Base-by-base conservation (phyloP, 2,113 vertebrate species). In the Microcebus griseorufus region DNA sequence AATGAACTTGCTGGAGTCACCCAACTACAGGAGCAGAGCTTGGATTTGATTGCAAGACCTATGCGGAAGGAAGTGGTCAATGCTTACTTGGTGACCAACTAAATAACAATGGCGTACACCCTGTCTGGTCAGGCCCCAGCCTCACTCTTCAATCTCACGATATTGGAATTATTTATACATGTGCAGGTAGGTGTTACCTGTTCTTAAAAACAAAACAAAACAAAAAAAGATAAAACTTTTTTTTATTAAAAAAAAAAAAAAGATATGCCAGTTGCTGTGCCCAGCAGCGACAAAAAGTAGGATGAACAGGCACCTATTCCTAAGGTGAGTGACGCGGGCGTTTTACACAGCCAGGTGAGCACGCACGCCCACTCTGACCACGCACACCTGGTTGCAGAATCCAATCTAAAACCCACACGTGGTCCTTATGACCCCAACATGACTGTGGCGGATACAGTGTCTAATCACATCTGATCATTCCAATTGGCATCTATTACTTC, bases 81-180 rank as follows among this genome's bases (percentile, higher is more conserved):
- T 17, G 13, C 34, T 29, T 51, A 17, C 34, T 29, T 51, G 32
- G 32, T 53, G 64, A 53, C 5, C 34, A 4, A 13, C 27, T 11
- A 34, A 37, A 20, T 32, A 10, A 78, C 3, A 8, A 0, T 20
- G 37, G 42, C 4, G 0, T 1, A 23, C 3, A 6, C 27, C 42
- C 17, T 75, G 14, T 45, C 58, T 62, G 22, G 60, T 37, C 1
- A 10, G 48, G 2, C 9, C 12, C 22, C 37, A 18, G 13, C n/a
- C 37, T 91, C 48, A 6, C 27, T 81, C 64, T 55, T 85, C n/a
- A 73, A 0, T 55, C 7, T 81, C 55, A 22, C 4, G 7, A 37
- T n/a, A 13, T 45, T 51, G 53, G 14, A 23, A 42, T 84, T 27
- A 5, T 78, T 39, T 42, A 48, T 2, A 42, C 18, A 48, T 2